A percentile compares a stretch with the other conserved stretches of the same genome.
Conservation (phyloP, 2,113 vertebrate genomes). For the Pachypanchax playfairii region DNA sequence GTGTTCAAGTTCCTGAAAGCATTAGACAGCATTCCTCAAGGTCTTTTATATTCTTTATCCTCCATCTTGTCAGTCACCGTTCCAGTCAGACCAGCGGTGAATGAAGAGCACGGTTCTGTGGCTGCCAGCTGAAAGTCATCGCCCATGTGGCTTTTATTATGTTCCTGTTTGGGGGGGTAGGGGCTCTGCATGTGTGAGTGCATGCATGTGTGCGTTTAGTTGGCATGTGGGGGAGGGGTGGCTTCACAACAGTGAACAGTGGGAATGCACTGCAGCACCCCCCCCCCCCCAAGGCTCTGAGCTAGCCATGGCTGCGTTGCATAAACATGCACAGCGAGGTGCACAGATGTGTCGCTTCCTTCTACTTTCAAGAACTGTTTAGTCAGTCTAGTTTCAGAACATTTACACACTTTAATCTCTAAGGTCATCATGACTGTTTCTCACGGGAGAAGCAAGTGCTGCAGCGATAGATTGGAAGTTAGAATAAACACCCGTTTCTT, state of each 20-base stretch:
- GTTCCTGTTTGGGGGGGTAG: constrained; percentile 58
- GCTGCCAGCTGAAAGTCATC: constrained; percentile 75
- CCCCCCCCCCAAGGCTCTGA: constrained; percentile 29
- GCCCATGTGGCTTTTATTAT: constrained; percentile 79
- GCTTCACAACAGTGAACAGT: constrained; percentile 56
- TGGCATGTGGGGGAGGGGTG: constrained; percentile 55
- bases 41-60: constrained; percentile 53
- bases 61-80: constrained; percentile 38
- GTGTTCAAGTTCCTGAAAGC: constrained; percentile 15
- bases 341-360: constrained; percentile 10
- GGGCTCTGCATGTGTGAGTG: constrained; percentile 42
- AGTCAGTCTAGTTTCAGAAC: constrained; percentile 3
- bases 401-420: constrained; percentile 3
- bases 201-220: constrained; percentile 29
- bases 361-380: constrained; percentile 25
- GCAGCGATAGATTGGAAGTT: neutral
- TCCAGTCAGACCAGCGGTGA: constrained; percentile 37
- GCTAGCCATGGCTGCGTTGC: constrained; percentile 38
- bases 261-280: constrained; percentile 52
- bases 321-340: constrained; percentile 25
- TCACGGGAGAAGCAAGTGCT: neutral
- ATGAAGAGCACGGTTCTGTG: constrained; percentile 27
- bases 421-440: constrained; percentile 12
- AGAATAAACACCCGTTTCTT: neutral
- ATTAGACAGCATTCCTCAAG: constrained; percentile 47